These are phyloP conservation scores for Bolborhynchus lineola DNA, from an alignment of 2,113 vertebrate species.

Conservation along the genomic window DNA sequence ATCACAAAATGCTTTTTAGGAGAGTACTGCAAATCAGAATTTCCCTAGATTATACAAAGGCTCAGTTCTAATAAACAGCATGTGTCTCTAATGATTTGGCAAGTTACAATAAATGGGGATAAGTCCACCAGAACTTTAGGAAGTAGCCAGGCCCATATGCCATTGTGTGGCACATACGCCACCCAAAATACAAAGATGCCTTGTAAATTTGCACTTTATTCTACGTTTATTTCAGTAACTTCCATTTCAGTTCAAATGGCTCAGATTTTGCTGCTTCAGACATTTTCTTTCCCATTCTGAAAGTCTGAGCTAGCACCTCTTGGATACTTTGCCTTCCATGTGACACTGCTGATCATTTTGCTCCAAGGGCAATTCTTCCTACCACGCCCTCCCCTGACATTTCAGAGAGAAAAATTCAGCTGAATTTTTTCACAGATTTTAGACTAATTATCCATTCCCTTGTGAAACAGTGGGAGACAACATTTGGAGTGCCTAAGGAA, in stretches of 20 bases:
- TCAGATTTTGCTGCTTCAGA: neutral
- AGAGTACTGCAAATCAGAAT: neutral
- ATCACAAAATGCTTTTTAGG: neutral
- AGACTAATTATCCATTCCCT: neutral
- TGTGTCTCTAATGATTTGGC: neutral
- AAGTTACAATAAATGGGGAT: neutral
- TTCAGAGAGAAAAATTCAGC: neutral
- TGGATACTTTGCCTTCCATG: neutral
- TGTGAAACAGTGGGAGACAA: neutral
- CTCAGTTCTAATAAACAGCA: neutral
- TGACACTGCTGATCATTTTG: neutral
- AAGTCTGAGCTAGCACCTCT: neutral
- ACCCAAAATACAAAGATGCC: neutral
- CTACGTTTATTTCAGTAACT: neutral
- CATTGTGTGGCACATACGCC: neutral
- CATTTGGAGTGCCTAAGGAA: neutral
- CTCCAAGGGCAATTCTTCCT: neutral
- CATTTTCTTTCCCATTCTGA: neutral
- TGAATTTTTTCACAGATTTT: neutral
- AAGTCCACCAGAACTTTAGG: neutral
- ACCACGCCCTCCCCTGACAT: neutral
- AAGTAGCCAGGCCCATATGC: neutral
- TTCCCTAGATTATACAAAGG: neutral
- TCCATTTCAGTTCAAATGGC: neutral
- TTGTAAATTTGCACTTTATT: neutral